Evolutionary conservation across 2,113 vertebrate genomes (phyloP).

Genomic region (Vimba vimba): DNA sequence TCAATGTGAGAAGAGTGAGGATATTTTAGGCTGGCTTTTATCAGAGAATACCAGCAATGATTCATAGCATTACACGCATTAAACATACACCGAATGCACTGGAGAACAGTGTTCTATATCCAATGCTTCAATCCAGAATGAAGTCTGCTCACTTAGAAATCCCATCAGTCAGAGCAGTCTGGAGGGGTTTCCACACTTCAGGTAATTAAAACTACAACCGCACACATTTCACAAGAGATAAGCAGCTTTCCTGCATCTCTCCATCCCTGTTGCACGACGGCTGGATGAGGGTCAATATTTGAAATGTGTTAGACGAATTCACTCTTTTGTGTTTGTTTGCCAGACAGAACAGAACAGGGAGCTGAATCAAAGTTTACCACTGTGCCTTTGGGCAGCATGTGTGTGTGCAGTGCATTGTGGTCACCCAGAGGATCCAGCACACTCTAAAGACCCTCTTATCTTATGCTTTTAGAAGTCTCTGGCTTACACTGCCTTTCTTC

Average conservation of each 20-base stretch:
- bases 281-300: slow-evolving; percentile 22
- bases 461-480: neutral
- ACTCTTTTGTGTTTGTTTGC: neutral
- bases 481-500: neutral
- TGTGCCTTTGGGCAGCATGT: neutral
- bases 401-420: slow-evolving; percentile 23
- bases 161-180: neutral
- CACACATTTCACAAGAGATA: slow-evolving; percentile 12
- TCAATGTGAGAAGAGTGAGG: neutral
- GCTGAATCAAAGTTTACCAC: slow-evolving; percentile 16
- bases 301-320: neutral
- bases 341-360: neutral
- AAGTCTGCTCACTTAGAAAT: neutral
- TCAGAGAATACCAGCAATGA: neutral
- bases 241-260: neutral
- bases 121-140: slow-evolving; percentile 11
- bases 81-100: neutral
- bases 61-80: neutral
- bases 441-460: slow-evolving; percentile 4
- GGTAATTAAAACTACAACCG: slow-evolving; percentile 10
- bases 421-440: neutral
- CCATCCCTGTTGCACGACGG: neutral
- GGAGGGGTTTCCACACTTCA: neutral
- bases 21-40: slow-evolving; percentile 25
- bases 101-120: neutral